phyloP scores from a whole-genome alignment of 2,888 invertebrate species.

The Drosophila melanosoma region DNA sequence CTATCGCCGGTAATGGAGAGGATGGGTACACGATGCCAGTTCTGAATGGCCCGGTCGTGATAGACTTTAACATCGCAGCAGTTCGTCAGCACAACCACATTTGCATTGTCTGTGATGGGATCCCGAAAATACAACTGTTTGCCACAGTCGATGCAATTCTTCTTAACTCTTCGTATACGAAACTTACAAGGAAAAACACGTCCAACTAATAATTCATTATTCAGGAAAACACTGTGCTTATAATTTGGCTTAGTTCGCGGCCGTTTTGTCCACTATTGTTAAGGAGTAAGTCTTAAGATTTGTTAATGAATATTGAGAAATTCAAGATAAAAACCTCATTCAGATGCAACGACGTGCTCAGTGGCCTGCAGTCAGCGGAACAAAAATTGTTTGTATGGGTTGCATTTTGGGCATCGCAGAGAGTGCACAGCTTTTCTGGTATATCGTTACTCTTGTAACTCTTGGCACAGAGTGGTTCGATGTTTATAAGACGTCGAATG shows the following conservation, averaged over 20 bases:
- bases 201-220: slow-evolving; percentile 52
- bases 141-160: slow-evolving; percentile 49
- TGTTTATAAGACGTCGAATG: slow-evolving; percentile 36
- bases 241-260: slow-evolving; percentile 56
- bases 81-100: slow-evolving; percentile 49
- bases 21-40: slow-evolving; percentile 65
- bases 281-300: not conserved
- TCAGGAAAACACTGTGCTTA: slow-evolving; percentile 48
- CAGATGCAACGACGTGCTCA: slow-evolving; percentile 50
- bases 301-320: not conserved
- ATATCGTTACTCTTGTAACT: not conserved
- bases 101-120: slow-evolving; percentile 52
- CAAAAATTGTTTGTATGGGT: slow-evolving; percentile 45
- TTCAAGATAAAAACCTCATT: slow-evolving; percentile 47
- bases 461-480: slow-evolving; percentile 27
- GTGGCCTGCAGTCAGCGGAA: slow-evolving; percentile 49
- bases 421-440: slow-evolving; percentile 29
- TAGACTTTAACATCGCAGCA: slow-evolving; percentile 67
- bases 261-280: slow-evolving; percentile 45
- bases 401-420: slow-evolving; percentile 43
- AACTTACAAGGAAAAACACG: slow-evolving; percentile 61
- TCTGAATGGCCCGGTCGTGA: slow-evolving; percentile 42
- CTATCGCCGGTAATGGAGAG: slow-evolving; percentile 37
- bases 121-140: slow-evolving; percentile 45
- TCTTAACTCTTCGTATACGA: slow-evolving; percentile 49